A percentile compares a stretch with the other conserved stretches of the same genome.
Evolutionary conservation across 2,797 vertebrate species (phyloP).

Genomic region (Paratrypauchen microcephalus): DNA sequence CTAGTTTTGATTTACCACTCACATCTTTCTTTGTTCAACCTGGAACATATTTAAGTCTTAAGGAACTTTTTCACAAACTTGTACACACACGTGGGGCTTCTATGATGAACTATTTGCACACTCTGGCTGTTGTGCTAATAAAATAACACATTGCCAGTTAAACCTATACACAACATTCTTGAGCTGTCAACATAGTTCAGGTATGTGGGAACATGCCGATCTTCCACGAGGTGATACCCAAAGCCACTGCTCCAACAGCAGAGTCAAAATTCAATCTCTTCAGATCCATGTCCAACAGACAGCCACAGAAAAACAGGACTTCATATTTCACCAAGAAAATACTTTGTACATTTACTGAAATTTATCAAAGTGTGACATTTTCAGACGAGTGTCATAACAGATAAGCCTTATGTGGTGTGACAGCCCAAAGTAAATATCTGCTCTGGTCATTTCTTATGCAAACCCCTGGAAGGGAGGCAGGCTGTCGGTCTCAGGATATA

Average conservation of each 20-base stretch:
- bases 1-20: not conserved
- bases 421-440: conserved; percentile 58
- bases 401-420: conserved; percentile 26
- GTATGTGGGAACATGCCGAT: conserved; percentile 26
- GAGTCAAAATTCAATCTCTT: conserved; percentile 30
- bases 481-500: conserved; percentile 48
- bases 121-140: conserved; percentile 7
- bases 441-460: conserved; percentile 38
- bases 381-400: conserved; percentile 36
- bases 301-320: conserved; percentile 34
- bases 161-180: conserved; percentile 42
- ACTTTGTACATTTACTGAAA: conserved; percentile 13
- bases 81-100: not conserved
- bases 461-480: conserved; percentile 16
- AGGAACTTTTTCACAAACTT: not conserved
- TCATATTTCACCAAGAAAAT: conserved; percentile 25
- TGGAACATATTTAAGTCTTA: not conserved
- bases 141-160: conserved; percentile 39
- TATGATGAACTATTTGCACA: conserved; percentile 6
- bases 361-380: conserved; percentile 39
- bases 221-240: conserved; percentile 33
- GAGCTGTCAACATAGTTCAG: conserved; percentile 42
- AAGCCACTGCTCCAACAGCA: conserved; percentile 34
- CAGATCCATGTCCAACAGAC: conserved; percentile 41
- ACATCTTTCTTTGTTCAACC: not conserved